Conservation (phyloP, 1,140 invertebrate species). For the Tetramorium parvispinum region DNA sequence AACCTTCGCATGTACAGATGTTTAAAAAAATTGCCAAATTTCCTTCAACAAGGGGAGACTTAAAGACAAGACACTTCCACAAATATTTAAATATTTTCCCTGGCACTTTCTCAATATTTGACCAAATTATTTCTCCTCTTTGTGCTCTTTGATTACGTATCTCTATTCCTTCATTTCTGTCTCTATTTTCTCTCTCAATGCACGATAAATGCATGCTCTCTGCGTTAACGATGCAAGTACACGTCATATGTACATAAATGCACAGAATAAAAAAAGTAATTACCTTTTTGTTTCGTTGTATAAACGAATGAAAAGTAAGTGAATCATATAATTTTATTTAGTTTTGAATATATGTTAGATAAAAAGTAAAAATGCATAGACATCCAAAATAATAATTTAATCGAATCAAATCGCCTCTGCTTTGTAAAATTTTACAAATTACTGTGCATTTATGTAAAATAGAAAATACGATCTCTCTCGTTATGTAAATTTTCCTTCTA, state of each 20-base stretch:
- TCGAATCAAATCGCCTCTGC: not conserved
- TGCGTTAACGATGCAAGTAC: constrained; percentile 33
- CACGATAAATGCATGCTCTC: constrained; percentile 35
- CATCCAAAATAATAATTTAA: not conserved
- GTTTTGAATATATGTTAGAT: not conserved
- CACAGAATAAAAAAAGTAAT: constrained; percentile 22
- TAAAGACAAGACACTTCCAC: constrained; percentile 10
- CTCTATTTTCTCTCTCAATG: not conserved
- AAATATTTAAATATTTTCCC: not conserved
- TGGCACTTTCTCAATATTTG: not conserved
- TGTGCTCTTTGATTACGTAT: not conserved
- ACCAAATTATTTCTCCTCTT: not conserved
- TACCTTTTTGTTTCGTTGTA: not conserved
- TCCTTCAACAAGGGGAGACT: not conserved
- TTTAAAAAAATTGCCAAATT: not conserved
- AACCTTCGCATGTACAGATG: not conserved
- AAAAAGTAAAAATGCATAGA: not conserved
- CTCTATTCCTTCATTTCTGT: not conserved
- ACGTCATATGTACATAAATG: constrained; percentile 28
- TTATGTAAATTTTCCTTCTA: not conserved
- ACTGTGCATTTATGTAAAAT: constrained; percentile 36
- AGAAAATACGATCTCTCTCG: not conserved
- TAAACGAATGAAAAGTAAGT: not conserved
- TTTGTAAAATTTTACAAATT: not conserved
- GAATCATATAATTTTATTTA: not conserved